Evolutionary conservation across 1,140 invertebrate genomes (phyloP).

Genomic region (Drosophila kepulauana): DNA sequence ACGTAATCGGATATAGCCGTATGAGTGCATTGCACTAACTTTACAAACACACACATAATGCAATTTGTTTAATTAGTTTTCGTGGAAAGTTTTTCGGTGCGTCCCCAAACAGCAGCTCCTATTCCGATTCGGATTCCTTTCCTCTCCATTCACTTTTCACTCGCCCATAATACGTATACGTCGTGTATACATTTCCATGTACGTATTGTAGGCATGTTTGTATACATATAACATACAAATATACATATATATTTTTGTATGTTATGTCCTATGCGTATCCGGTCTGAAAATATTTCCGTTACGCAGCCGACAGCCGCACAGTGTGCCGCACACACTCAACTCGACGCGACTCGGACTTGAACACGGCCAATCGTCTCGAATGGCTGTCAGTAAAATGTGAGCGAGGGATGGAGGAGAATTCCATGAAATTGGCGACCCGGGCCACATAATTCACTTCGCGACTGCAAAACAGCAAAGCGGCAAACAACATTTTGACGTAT

Average conservation of each 20-base stretch:
- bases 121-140: not conserved
- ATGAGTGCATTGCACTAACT: slow-evolving; percentile 56
- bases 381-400: slow-evolving; percentile 33
- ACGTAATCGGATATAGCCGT: slow-evolving; percentile 59
- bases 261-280: slow-evolving; percentile 37
- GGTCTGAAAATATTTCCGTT: slow-evolving; percentile 44
- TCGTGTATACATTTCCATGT: not conserved
- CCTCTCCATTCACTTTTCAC: not conserved
- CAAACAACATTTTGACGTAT: slow-evolving; percentile 73
- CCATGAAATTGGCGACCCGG: slow-evolving; percentile 46
- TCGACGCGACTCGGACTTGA: slow-evolving; percentile 6
- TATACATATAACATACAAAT: not conserved
- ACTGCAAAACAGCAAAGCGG: slow-evolving; percentile 17
- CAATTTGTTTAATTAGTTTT: slow-evolving; percentile 81
- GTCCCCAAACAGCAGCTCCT: slow-evolving; percentile 12
- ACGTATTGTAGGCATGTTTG: not conserved
- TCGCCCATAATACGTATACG: not conserved
- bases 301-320: slow-evolving; percentile 3
- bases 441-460: slow-evolving; percentile 65
- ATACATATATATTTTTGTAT: not conserved
- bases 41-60: slow-evolving; percentile 47
- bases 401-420: slow-evolving; percentile 30
- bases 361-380: slow-evolving; percentile 33
- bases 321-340: no score
- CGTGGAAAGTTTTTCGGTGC: slow-evolving; percentile 48